These are phyloP conservation scores for Galerucella calmariensis DNA, from an alignment of 2,888 invertebrate species.

Conservation along the genomic window DNA sequence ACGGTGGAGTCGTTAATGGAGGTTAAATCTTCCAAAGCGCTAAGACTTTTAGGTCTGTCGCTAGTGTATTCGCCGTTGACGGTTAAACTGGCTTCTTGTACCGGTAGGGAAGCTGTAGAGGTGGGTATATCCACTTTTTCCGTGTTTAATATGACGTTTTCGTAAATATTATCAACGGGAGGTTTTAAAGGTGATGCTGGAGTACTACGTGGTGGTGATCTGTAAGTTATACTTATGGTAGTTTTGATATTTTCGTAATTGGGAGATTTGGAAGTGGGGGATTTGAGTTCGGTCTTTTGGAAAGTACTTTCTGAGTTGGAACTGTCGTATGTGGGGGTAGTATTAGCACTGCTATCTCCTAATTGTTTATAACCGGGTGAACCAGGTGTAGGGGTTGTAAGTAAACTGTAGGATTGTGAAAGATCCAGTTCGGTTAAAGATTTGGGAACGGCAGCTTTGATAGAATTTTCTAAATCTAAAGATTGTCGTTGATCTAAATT, in stretches of 20 bases:
- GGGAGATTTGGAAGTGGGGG: constrained; percentile 52
- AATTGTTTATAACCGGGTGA: constrained; percentile 61
- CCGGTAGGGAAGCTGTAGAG: constrained; percentile 69
- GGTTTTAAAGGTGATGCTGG: constrained; percentile 54
- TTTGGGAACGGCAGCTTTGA: constrained; percentile 54
- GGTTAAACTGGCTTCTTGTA: constrained; percentile 67
- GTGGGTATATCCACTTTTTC: constrained; percentile 69
- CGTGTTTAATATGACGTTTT: constrained; percentile 70
- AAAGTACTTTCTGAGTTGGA: constrained; percentile 50
- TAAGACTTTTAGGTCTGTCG: constrained; percentile 61
- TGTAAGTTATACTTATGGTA: constrained; percentile 79
- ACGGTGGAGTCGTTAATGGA: constrained; percentile 48
- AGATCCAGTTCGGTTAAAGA: constrained; percentile 61
- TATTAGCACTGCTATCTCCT: constrained; percentile 59
- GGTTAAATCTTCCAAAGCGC: constrained; percentile 58
- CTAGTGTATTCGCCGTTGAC: constrained; percentile 41
- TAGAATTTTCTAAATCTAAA: constrained; percentile 56
- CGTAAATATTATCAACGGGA: constrained; percentile 64
- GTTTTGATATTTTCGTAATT: constrained; percentile 69
- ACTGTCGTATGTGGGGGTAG: constrained; percentile 56
- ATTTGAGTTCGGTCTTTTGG: constrained; percentile 42
- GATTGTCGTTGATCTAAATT: constrained; percentile 59
- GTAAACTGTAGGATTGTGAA: constrained; percentile 53
- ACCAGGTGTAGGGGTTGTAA: constrained; percentile 59
- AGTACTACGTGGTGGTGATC: constrained; percentile 70